Base-by-base conservation (phyloP, 2,113 vertebrate species). In the Irena cyanogastra region DNA sequence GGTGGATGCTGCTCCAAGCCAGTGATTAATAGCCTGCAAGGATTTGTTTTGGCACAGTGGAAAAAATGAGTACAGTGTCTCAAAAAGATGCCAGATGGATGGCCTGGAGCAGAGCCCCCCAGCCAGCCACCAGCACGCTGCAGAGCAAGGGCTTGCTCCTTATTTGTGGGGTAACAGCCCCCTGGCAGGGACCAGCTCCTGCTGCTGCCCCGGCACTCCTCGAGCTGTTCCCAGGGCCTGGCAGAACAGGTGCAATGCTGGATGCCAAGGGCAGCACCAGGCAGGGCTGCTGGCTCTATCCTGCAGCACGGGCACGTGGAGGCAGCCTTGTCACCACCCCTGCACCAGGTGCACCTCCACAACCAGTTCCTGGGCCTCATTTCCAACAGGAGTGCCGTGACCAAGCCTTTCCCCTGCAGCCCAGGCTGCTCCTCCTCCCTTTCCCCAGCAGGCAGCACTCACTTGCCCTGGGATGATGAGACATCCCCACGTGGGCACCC, bases 1-100 rank as follows among this genome's bases (percentile, higher is more conserved):
- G 77, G 69, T 64, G 50, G 83, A 56, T 41, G 83, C 19, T 87
- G 15, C 76, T 97, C 74, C 81, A 92, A 95, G 65, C 66, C 90
- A 47, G 45, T 95, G 95, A 95, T 93, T 96, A 96, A 95, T 94
- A 74, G 85, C 63, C 93, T 94, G 91, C 89, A 87, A 93, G 88
- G 81, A 74, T 85, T 97, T 97, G 56, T 83, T 91, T 94, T 97
- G 81, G 89, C 78, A 64, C 59, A 53, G 63, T 16, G 7, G 10
- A 84, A 94, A 96, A 90, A 74, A 21, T 7, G 23, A 97, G 63
- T 33, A 11, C 6, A 6, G 78, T 17, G 68, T 87, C 66, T 95
- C 93, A 83, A 77, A 80, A 64, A 95, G 79, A 63, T 87, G 57
- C 85, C 94, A 97, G 93, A 97, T 94, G 94, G 95, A 72, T 33